phyloP scores from a whole-genome alignment of 1,140 invertebrate species.

The Pogonus chalceus region DNA sequence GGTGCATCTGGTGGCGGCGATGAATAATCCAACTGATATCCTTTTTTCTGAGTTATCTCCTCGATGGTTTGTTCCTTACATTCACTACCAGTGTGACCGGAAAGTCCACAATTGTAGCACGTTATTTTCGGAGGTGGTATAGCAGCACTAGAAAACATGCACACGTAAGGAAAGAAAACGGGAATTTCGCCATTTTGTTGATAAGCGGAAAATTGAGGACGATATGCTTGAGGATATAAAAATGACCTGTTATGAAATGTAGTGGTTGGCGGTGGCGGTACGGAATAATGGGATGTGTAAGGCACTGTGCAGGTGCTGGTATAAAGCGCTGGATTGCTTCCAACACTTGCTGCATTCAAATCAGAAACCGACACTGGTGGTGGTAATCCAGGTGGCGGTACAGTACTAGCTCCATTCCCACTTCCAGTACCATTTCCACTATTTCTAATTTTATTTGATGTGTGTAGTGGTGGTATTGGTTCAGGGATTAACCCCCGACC shows the following conservation, averaged over 20 bases:
- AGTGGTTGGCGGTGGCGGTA: slow-evolving; percentile 33
- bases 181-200: slow-evolving; percentile 19
- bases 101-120: slow-evolving; percentile 69
- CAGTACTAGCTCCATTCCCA: slow-evolving; percentile 37
- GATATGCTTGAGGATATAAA: slow-evolving; percentile 19
- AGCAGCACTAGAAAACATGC: slow-evolving; percentile 36
- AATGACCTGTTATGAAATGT: slow-evolving; percentile 30
- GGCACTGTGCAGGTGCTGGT: slow-evolving; percentile 34
- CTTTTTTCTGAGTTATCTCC: slow-evolving; percentile 62
- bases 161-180: slow-evolving; percentile 26
- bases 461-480: slow-evolving; percentile 37
- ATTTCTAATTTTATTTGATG: no score
- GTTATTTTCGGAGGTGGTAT: slow-evolving; percentile 40
- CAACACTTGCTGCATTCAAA: slow-evolving; percentile 35
- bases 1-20: slow-evolving; percentile 18
- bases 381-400: slow-evolving; percentile 31
- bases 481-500: slow-evolving; percentile 31
- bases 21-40: slow-evolving; percentile 50
- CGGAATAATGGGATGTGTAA: slow-evolving; percentile 35
- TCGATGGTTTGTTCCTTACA: slow-evolving; percentile 82
- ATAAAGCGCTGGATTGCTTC: slow-evolving; percentile 17
- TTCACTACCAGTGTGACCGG: slow-evolving; percentile 66
- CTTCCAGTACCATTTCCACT: slow-evolving; percentile 33
- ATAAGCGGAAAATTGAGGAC: slow-evolving; percentile 19
- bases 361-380: slow-evolving; percentile 42